Base-by-base conservation (phyloP, 2,113 vertebrate genomes). In the Jacana jacana region DNA sequence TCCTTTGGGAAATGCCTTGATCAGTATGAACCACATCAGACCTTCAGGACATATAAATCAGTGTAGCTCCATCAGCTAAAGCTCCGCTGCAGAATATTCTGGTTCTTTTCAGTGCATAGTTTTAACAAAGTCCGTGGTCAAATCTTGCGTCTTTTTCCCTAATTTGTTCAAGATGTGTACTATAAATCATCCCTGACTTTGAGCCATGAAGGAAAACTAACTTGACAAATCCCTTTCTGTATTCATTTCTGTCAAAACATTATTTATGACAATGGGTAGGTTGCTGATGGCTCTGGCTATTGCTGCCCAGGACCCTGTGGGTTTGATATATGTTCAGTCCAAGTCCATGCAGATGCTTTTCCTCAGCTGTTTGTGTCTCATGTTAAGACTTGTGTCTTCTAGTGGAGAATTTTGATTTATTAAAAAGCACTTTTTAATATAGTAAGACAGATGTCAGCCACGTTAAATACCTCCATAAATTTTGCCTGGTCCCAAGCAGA, bases 401-500 rank as follows among this genome's bases (percentile, higher is more conserved):
- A 93, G 66, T 54, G 88, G 52, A 86, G 95, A 69, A 78, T 54
- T 54, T 52, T 80, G 86, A 90, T 94, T 95, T 91, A 96, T 95
- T 97, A 77, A 83, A 94, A 97, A 91, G 2, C 6, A 18, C 71
- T 89, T 86, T 83, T 58, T 66, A 91, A 91, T 94, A 69, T 18
- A 92, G 60, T 78, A 82, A 96, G 96, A 61, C 69, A 91, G 92
- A 84, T 70, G 94, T 95, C 88, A 95, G 81, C 66, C 19, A 4
- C 58, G 82, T 81, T 95, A 93, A 96, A 93, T 94, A 82, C 61
- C 66, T 89, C 81, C 76, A 94, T 96, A 95, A 92, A 95, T 90
- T 79, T 66, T 14, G 17, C 60, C 73, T 95, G 79, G 18, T 85
- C 76, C 30, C 30, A 79, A 79, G 81, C 81, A 68, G 82, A 76